Conservation (phyloP, 1,140 invertebrate genomes). For the Drosophila nigrodunni region DNA sequence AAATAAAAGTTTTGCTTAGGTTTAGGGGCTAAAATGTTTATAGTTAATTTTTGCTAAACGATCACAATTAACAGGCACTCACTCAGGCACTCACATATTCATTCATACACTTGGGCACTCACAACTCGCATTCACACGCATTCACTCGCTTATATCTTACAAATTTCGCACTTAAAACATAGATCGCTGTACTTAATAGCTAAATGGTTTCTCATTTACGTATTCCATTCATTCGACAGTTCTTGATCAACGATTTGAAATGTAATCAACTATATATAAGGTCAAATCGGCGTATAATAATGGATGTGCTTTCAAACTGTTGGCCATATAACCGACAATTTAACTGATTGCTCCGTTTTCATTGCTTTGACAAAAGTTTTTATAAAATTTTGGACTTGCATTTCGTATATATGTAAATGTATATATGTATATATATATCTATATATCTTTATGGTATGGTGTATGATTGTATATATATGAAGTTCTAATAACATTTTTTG, state of each 20-base stretch:
- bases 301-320: constrained; percentile 11
- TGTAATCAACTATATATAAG: background rate
- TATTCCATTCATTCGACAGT: constrained; percentile 38
- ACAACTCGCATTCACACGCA: constrained; percentile 33
- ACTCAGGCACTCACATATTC: constrained; percentile 51
- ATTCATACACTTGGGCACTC: constrained; percentile 16
- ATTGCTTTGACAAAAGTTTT: constrained; percentile 78
- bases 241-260: constrained; percentile 18
- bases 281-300: background rate
- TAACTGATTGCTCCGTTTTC: constrained; percentile 61
- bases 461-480: constrained; percentile 15
- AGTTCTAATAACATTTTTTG: constrained; percentile 78
- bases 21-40: constrained; percentile 73
- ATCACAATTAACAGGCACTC: constrained; percentile 69
- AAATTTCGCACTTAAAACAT: constrained; percentile 75
- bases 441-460: too few species aligned
- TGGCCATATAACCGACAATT: constrained; percentile 5
- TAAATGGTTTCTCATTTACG: constrained; percentile 54
- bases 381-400: constrained; percentile 81
- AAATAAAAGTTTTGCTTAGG: constrained; percentile 57
- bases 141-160: constrained; percentile 64
- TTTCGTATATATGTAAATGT: constrained; percentile 61
- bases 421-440: too few species aligned
- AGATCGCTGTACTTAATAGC: constrained; percentile 42
- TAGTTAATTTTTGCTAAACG: constrained; percentile 81